These are phyloP conservation scores for Calycopis cecrops DNA, from an alignment of 1,140 invertebrate genomes.

Conservation along the genomic window DNA sequence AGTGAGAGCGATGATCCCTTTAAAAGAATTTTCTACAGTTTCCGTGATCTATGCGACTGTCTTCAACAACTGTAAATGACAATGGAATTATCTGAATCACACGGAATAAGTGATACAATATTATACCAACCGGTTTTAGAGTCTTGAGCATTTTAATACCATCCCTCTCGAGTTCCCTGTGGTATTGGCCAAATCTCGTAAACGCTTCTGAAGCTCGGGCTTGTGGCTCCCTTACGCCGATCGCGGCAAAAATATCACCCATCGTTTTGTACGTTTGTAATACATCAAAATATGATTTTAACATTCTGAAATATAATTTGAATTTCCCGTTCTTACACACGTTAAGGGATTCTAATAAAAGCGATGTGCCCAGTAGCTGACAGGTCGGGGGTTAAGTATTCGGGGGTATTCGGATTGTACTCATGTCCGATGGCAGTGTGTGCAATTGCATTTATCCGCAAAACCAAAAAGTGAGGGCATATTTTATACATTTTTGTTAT, in stretches of 20 bases:
- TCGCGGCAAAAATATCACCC: slow-evolving; percentile 94
- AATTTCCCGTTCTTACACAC: no score
- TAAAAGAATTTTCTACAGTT: no score
- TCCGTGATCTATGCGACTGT: no score
- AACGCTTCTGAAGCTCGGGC: slow-evolving; percentile 96
- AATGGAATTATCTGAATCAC: not conserved
- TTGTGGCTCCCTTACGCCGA: slow-evolving; percentile 97
- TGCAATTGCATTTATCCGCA: no score
- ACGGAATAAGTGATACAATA: not conserved
- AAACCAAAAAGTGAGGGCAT: no score
- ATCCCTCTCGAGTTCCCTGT: slow-evolving; percentile 93
- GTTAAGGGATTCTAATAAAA: no score
- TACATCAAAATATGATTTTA: slow-evolving; percentile 79
- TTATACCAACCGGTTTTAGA: slow-evolving; percentile 87
- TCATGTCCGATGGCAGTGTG: no score
- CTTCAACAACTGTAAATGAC: not conserved
- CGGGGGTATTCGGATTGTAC: no score
- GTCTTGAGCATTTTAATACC: slow-evolving; percentile 93
- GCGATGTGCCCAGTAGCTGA: no score
- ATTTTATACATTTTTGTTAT: no score
- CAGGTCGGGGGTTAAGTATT: no score
- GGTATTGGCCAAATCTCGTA: slow-evolving; percentile 95
- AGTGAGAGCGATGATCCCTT: no score
- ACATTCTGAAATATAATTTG: slow-evolving; percentile 72
- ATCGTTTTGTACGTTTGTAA: slow-evolving; percentile 85